Conservation (phyloP, 2,888 invertebrate genomes). For the Acanthopleura granulata region DNA sequence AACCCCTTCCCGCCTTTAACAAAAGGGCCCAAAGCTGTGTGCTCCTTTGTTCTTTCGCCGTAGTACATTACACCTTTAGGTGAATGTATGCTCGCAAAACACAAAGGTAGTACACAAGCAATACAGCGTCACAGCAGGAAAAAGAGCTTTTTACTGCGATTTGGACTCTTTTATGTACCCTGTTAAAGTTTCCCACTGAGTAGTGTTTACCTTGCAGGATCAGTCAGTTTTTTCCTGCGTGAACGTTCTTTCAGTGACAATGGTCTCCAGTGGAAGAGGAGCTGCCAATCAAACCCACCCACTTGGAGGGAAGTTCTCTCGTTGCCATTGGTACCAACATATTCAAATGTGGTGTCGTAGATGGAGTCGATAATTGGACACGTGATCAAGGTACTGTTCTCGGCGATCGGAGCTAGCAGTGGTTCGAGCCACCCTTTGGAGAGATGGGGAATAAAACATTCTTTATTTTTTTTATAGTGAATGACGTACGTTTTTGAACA, state of each 20-base stretch:
- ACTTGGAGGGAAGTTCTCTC: not conserved
- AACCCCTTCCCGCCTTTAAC: too few relatives aligned
- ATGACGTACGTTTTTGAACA: not conserved
- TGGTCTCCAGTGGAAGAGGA: not conserved
- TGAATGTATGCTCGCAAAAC: too few relatives aligned
- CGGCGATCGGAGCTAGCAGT: not conserved
- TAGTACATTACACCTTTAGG: too few relatives aligned
- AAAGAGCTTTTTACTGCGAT: too few relatives aligned
- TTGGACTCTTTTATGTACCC: too few relatives aligned
- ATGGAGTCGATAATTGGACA: not conserved
- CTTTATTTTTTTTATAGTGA: too few relatives aligned
- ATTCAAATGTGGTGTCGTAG: not conserved
- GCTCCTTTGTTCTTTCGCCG: too few relatives aligned
- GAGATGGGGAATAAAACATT: too few relatives aligned
- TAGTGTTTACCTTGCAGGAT: not conserved
- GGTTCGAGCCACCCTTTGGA: not conserved
- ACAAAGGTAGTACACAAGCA: too few relatives aligned
- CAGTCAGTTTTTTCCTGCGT: not conserved
- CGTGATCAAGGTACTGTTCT: not conserved
- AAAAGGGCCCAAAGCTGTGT: too few relatives aligned
- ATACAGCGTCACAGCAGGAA: too few relatives aligned
- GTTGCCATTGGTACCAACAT: not conserved
- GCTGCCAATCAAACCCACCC: slow-evolving; percentile 13
- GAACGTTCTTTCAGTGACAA: not conserved
- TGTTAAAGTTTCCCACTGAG: too few relatives aligned